Evolutionary conservation across 2,113 vertebrate species (phyloP).

Genomic region (Rhinoderma darwinii): DNA sequence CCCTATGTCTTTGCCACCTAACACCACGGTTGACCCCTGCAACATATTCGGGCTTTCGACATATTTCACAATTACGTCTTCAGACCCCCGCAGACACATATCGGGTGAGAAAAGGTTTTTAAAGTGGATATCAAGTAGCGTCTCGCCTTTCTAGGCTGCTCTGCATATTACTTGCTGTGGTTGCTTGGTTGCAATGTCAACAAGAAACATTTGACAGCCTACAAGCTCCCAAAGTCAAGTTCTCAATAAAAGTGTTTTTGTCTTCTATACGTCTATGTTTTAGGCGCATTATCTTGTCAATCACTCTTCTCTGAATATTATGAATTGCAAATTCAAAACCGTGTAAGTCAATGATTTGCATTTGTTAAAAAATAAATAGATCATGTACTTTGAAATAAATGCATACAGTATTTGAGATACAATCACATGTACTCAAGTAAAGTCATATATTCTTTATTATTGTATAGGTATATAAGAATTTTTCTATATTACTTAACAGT

Average conservation of each 20-base stretch:
- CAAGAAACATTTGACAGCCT: background rate
- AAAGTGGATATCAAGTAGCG: constrained; percentile 24
- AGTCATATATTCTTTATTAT: background rate
- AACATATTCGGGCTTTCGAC: constrained; percentile 3
- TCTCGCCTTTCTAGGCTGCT: background rate
- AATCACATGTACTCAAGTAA: background rate
- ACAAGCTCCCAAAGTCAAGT: constrained; percentile 34
- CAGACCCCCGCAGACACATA: background rate
- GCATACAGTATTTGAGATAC: background rate
- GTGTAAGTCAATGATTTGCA: constrained; percentile 2
- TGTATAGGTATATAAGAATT: background rate
- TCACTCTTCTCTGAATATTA: constrained; percentile 5
- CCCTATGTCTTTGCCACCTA: constrained; percentile 57
- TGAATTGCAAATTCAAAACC: background rate
- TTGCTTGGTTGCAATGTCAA: constrained; percentile 32
- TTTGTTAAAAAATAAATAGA: background rate
- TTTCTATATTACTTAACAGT: background rate
- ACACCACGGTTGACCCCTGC: constrained; percentile 28
- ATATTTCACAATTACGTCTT: constrained; percentile 17
- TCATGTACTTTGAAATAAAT: background rate
- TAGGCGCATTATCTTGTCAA: background rate
- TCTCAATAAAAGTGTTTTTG: constrained; percentile 30
- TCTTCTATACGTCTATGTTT: constrained; percentile 1
- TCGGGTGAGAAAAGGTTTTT: constrained; percentile 9
- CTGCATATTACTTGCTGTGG: background rate